Evolutionary conservation across 2,888 invertebrate species (phyloP), one percentile per base, ranked within the genome.

Genomic region (Rhingia campestris): DNA sequence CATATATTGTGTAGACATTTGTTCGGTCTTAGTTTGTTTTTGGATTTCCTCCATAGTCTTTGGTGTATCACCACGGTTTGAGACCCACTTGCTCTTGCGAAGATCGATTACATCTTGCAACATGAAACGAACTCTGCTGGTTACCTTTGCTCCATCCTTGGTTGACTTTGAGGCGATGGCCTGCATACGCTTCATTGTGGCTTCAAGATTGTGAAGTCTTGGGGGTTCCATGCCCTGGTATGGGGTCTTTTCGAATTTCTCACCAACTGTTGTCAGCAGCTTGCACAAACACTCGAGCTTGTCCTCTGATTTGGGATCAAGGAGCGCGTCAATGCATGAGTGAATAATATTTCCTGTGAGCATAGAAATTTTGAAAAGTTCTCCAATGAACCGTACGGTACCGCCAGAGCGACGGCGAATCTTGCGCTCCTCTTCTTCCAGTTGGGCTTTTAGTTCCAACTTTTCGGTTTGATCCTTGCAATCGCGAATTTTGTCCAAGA

Each of bases 31-130:
- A 9, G 96, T 96, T 90, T 98, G 98, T 88, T 95, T 95, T 88
- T 97, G 96, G 81, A 99, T 97, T 92, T 98, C 96, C 88, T 97
- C 97, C 92, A 99, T 97, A 87, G 97, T 98, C 91, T 97, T 98
- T 1, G 98, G 98, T 47, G 95, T 94, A 87, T 98, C 97, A 82
- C 96, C 96, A 86, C 97, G 94, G 75, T 97, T 94, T 3, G 96
- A 95, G 67, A 96, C 93, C 98, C 98, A 99, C 87, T 94, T 95
- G 88, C 94, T 95, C 88, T 93, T 93, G 84, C 96, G 94, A 81
- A 99, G 93, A 88, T 98, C 98, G 81, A 98, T 95, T 0, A 98
- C 97, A 92, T 99, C 98, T 92, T 96, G 96, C 43, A 97, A 92
- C 96, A 97, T 97, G 88, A 96, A 96, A 51, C 94, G 88, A 0